phyloP scores from a whole-genome alignment of 2,888 invertebrate species.

The Apodemia zela region DNA sequence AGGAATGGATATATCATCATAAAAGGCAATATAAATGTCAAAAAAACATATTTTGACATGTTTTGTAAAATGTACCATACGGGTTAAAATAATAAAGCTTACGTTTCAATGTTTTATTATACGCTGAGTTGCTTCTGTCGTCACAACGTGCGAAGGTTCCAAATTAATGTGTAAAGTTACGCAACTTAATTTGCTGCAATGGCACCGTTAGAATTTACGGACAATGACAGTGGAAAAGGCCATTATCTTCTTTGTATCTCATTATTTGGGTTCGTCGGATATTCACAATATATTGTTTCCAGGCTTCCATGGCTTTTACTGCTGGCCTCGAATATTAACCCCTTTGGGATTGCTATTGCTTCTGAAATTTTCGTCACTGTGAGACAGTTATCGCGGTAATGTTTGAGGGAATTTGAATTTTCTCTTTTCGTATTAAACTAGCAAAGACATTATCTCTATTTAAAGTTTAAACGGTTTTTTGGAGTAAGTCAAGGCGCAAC shows the following conservation, averaged over 20 bases:
- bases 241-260: slow-evolving; percentile 6
- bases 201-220: slow-evolving; percentile 2
- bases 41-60: neutral
- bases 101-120: neutral
- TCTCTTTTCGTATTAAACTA: too few species aligned
- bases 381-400: too few species aligned
- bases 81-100: neutral
- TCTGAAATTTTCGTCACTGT: neutral
- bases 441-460: too few species aligned
- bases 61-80: neutral
- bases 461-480: too few species aligned
- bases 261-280: neutral
- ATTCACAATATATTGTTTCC: slow-evolving; percentile 4
- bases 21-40: too few species aligned
- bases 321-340: neutral
- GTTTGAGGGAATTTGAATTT: too few species aligned
- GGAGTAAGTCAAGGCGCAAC: too few species aligned
- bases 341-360: neutral
- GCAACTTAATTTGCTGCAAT: slow-evolving; percentile 5
- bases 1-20: too few species aligned
- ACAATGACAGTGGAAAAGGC: neutral
- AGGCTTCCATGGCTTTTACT: slow-evolving; percentile 2
- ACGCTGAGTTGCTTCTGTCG: neutral
- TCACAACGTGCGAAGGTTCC: neutral
- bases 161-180: slow-evolving; percentile 10